Evolutionary conservation across 2,113 vertebrate species (phyloP).

Genomic region (Pteropus alecto): DNA sequence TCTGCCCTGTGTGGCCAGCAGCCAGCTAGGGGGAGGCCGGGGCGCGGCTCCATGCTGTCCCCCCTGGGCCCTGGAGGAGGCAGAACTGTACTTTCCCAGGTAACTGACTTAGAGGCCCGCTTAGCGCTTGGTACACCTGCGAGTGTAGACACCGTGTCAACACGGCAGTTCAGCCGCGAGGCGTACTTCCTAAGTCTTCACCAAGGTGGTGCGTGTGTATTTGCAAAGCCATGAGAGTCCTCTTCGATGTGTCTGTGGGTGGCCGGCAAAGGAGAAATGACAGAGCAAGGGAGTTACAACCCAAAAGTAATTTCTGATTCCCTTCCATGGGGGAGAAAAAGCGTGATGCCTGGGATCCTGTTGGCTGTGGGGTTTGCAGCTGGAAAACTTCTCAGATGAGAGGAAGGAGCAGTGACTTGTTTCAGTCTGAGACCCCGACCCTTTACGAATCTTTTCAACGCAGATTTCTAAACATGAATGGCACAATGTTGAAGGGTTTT

Average conservation of each 20-base stretch:
- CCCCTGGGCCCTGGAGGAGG: not conserved
- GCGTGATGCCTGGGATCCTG: not conserved
- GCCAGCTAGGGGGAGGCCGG: not conserved
- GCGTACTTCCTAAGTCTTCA: too few relatives aligned
- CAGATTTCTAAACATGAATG: not conserved
- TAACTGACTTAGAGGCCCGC: not conserved
- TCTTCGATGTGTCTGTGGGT: not conserved
- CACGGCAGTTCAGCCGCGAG: not conserved
- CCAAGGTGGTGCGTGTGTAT: too few relatives aligned
- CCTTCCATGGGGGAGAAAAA: not conserved
- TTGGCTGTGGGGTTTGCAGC: not conserved
- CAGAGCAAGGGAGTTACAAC: not conserved
- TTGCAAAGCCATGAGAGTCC: not conserved
- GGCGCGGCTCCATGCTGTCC: not conserved
- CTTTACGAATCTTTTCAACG: not conserved
- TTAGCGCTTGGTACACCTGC: not conserved
- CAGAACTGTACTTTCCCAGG: not conserved
- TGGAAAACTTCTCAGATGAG: rapidly evolving
- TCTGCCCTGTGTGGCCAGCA: not conserved
- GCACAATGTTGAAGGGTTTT: rapidly evolving
- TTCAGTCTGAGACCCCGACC: rapidly evolving
- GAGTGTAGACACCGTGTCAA: not conserved
- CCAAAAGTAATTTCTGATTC: not conserved
- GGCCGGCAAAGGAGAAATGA: not conserved
- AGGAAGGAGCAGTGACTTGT: rapidly evolving